Conservation (phyloP, 2,888 invertebrate species). For the Pilophorus perplexus region DNA sequence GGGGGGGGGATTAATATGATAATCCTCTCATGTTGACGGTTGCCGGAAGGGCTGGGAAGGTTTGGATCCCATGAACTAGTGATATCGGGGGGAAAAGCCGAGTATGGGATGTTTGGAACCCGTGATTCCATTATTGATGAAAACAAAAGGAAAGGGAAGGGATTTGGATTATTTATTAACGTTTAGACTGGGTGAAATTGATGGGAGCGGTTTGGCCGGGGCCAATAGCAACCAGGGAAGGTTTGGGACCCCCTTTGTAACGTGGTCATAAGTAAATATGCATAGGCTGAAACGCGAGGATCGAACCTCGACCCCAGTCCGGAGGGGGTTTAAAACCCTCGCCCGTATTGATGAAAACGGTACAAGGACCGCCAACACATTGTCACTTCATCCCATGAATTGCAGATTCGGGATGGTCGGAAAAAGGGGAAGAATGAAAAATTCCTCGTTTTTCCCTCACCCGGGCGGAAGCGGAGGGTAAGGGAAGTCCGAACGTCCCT, state of each 20-base stretch:
- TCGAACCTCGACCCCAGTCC: constrained; percentile 7
- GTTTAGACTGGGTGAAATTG: constrained; percentile 16
- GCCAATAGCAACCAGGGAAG: no score
- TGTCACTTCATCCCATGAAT: constrained; percentile 17
- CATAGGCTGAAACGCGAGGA: constrained; percentile 7
- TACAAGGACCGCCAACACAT: constrained; percentile 1
- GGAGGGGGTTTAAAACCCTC: not conserved
- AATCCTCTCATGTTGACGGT: constrained; percentile 9
- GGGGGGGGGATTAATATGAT: constrained; percentile 18
- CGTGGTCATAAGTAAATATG: constrained; percentile 20
- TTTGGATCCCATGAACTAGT: not conserved
- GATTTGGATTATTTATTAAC: constrained; percentile 20
- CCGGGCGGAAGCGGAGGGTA: no score
- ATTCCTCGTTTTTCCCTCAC: not conserved
- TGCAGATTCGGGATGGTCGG: constrained; percentile 4
- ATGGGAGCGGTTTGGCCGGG: not conserved
- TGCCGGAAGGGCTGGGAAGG: not conserved
- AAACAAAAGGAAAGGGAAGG: constrained; percentile 4
- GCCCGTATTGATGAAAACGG: constrained; percentile 7
- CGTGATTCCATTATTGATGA: constrained; percentile 20
- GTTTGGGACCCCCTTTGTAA: constrained; percentile 10
- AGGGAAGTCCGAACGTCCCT: no score
- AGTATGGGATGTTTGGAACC: no score
- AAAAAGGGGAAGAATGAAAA: constrained; percentile 5
- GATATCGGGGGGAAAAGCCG: not conserved